Conservation (phyloP, 1,140 invertebrate genomes). For the Eupristina koningsbergeri region DNA sequence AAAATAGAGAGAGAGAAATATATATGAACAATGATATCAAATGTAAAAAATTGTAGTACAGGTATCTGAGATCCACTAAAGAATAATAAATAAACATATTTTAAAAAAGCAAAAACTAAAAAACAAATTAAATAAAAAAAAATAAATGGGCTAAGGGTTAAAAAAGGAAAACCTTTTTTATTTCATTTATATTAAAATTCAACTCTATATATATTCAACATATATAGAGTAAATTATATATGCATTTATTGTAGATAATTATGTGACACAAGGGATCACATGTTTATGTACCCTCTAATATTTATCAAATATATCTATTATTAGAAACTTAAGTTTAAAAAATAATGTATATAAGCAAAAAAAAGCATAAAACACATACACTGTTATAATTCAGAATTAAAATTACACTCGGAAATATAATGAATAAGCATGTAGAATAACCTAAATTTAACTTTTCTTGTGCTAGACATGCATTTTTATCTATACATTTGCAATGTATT, state of each 20-base stretch:
- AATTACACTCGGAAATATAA: constrained; percentile 35
- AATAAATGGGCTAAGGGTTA: constrained; percentile 26
- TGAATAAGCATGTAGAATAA: constrained; percentile 48
- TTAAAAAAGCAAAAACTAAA: neutral
- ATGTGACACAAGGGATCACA: neutral
- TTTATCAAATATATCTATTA: neutral
- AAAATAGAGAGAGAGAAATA: neutral
- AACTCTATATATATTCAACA: neutral
- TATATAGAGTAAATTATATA: neutral
- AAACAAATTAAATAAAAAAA: constrained; percentile 21
- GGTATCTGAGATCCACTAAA: neutral
- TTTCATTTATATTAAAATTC: neutral
- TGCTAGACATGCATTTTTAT: constrained; percentile 67
- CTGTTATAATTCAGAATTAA: constrained; percentile 5
- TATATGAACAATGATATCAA: neutral
- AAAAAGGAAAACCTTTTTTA: neutral
- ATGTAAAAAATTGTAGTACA: neutral
- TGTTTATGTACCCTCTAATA: neutral
- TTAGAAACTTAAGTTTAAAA: neutral
- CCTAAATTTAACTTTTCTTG: constrained; percentile 65
- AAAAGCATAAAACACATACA: neutral
- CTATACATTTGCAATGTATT: constrained; percentile 24
- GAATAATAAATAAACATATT: neutral
- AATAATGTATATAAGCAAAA: neutral
- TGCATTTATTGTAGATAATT: neutral